phyloP scores from a whole-genome alignment of 2,888 invertebrate genomes.

The Eristalinus aeneus region DNA sequence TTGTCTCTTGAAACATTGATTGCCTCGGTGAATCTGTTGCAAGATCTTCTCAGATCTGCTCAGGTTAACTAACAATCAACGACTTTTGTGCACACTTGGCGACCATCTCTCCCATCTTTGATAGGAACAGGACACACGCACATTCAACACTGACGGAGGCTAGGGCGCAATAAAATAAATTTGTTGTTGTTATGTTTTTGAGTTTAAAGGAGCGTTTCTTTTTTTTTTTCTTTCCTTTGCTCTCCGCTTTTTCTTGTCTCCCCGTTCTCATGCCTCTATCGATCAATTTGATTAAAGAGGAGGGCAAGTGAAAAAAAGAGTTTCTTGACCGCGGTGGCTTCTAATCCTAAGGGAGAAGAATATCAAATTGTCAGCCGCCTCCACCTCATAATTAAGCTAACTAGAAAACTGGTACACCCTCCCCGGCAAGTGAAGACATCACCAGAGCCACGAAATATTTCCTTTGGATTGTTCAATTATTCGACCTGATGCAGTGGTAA shows the following conservation, averaged over 20 bases:
- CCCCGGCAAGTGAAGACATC: constrained; percentile 54
- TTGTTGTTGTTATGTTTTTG: constrained; percentile 68
- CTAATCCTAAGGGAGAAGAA: too few relatives aligned
- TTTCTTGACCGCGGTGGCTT: constrained; percentile 60
- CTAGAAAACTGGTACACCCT: too few relatives aligned
- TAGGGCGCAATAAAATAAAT: constrained; percentile 70
- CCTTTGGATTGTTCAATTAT: constrained; percentile 58
- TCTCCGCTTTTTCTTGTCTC: constrained; percentile 3
- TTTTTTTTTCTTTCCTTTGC: constrained; percentile 7
- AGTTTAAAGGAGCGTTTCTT: background rate
- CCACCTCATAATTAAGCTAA: too few relatives aligned
- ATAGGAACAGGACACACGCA: constrained; percentile 39
- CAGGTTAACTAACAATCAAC: constrained; percentile 70
- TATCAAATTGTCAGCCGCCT: too few relatives aligned
- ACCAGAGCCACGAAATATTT: constrained; percentile 17
- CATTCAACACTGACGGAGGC: constrained; percentile 36
- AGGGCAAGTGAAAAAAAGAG: constrained; percentile 22
- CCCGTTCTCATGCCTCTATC: constrained; percentile 46
- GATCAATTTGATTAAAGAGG: constrained; percentile 65
- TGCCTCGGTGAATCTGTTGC: constrained; percentile 56
- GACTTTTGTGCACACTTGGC: constrained; percentile 54
- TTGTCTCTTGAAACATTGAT: constrained; percentile 70
- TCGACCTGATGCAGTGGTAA: constrained; percentile 34
- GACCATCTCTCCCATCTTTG: constrained; percentile 58
- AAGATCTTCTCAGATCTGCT: constrained; percentile 63